phyloP scores from a whole-genome alignment of 2,113 vertebrate species.

The Phycodurus eques region DNA sequence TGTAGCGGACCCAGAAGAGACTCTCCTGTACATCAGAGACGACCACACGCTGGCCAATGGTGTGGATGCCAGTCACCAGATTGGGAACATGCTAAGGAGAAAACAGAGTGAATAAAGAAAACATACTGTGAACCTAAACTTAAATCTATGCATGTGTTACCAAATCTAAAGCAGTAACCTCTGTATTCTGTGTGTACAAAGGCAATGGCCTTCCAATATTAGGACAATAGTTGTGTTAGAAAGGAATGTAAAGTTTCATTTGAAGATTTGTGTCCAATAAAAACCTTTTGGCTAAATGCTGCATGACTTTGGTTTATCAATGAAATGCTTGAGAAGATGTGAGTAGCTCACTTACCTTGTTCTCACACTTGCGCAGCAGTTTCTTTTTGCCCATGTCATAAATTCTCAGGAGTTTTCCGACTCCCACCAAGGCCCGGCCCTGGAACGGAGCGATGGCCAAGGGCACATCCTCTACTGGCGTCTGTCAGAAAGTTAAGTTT shows the following conservation, averaged over 20 bases:
- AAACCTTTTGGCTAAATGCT: background rate
- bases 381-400: conserved; percentile 98
- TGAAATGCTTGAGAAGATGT: background rate
- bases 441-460: conserved; percentile 95
- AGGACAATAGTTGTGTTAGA: background rate
- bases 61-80: conserved; percentile 91
- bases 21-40: conserved; percentile 96
- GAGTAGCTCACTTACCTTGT: conserved; percentile 80
- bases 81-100: conserved; percentile 88
- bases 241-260: background rate
- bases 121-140: background rate
- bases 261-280: background rate
- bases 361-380: conserved; percentile 95
- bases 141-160: background rate
- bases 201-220: background rate
- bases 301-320: background rate
- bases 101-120: background rate
- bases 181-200: background rate
- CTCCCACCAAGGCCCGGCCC: conserved; percentile 87
- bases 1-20: conserved; percentile 97
- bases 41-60: conserved; percentile 92
- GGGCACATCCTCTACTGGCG: conserved; percentile 93
- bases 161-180: background rate
- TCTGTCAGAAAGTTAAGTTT: conserved; percentile 65
- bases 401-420: conserved; percentile 92